Base-by-base conservation (phyloP, 2,797 vertebrate genomes). In the Chaenodraco wilsoni region DNA sequence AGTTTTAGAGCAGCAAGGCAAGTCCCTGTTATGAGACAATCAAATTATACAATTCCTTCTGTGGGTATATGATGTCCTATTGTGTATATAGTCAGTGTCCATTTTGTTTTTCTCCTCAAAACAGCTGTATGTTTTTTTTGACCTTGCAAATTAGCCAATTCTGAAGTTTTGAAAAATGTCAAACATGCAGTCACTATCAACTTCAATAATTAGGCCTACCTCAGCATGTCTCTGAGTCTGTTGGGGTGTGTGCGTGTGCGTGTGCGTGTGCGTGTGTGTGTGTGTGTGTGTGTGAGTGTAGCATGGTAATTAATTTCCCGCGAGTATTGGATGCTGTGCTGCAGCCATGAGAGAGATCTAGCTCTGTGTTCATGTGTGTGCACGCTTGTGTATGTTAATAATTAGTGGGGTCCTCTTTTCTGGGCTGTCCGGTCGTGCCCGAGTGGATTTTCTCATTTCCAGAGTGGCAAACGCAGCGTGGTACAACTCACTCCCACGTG, bases 371-470 rank as follows among this genome's bases (percentile, higher is more conserved):
- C 51, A n/a, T 76, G 52, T 49, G 55, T 48, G 33, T 44, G 6
- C n/a, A n/a, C 27, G 27, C 43, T 45, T 82, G 78, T 81, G 62
- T 72, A n/a, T 74, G 65, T 85, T 81, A 78, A 83, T 90, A 81
- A 85, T 88, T 82, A 82, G 70, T 14, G 45, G 55, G 64, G 56
- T 82, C 84, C 78, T 84, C 56, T 79, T 83, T 71, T 71, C 79
- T 76, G 79, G 63, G 76, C 78, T 79, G 83, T 72, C 78, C 67
- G 7, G 87, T 88, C 69, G 45, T 78, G 90, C 88, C 78, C 79
- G 85, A 90, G 76, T 88, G 87, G 58, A 81, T 92, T 89, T 91
- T 90, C 83, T 92, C 80, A 93, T 92, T 92, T 91, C 72, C 70
- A 87, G 84, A 90, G 75, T 75, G 79, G 71, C 67, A 67, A 65